A percentile compares a stretch with the other conserved stretches of the same genome.
These are phyloP conservation scores for Metellina segmentata DNA, from an alignment of 2,888 invertebrate genomes.

Conservation along the genomic window DNA sequence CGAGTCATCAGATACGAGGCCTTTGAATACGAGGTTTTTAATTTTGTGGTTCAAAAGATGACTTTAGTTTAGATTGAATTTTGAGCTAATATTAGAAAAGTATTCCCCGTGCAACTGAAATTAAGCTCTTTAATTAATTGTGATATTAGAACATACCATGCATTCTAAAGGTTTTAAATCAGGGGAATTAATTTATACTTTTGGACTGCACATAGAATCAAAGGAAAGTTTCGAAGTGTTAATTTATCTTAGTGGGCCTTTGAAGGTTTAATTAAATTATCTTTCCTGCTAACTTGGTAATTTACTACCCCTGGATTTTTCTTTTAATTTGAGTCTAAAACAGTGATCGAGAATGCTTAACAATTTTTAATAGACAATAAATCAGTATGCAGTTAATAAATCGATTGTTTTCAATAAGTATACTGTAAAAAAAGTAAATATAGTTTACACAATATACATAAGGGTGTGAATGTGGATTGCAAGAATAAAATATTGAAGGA, in stretches of 20 bases:
- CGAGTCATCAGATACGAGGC: not conserved
- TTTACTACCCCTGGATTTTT: not conserved
- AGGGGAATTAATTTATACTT: conserved; percentile 21
- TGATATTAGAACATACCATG: not conserved
- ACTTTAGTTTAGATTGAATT: not conserved
- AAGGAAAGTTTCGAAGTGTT: not conserved
- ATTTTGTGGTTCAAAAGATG: conserved; percentile 10
- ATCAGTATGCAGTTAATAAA: too few relatives aligned
- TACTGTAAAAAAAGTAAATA: too few relatives aligned
- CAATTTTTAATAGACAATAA: too few relatives aligned
- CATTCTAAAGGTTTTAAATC: not conserved
- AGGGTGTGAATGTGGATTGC: too few relatives aligned
- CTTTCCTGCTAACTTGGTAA: not conserved
- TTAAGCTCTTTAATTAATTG: not conserved
- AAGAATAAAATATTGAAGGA: too few relatives aligned
- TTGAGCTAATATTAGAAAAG: not conserved
- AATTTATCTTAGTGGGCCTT: conserved; percentile 6
- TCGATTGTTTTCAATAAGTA: too few relatives aligned
- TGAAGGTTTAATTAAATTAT: not conserved
- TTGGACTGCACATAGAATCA: conserved; percentile 8
- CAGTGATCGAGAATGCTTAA: too few relatives aligned
- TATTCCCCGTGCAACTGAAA: not conserved
- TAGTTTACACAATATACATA: too few relatives aligned
- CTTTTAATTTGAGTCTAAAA: not conserved
- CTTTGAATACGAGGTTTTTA: not conserved